Evolutionary conservation across 2,113 vertebrate species (phyloP).

Genomic region (Bubalus kerabau): DNA sequence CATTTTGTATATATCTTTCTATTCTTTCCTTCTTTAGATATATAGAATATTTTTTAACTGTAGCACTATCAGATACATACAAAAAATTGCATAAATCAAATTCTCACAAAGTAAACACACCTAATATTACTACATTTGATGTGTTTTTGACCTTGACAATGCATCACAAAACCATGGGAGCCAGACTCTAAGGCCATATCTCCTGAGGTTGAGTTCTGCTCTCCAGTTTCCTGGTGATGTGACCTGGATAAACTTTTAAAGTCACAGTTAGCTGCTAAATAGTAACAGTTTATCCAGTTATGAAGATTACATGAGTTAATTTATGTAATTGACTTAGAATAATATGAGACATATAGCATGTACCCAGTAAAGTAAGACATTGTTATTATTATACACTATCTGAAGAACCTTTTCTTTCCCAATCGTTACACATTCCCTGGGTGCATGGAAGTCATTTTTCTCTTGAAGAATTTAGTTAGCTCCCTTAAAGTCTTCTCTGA

Average conservation of each 20-base stretch:
- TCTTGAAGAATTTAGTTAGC: not conserved
- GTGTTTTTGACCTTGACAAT: not conserved
- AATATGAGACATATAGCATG: not conserved
- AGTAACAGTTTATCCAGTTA: not conserved
- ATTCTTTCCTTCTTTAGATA: not conserved
- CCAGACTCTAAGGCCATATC: too few species aligned
- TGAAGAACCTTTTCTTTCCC: not conserved
- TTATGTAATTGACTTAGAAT: slow-evolving; percentile 19
- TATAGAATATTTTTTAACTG: not conserved
- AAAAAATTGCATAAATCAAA: not conserved
- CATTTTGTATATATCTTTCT: not conserved
- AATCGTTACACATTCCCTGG: not conserved
- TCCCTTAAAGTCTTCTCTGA: not conserved
- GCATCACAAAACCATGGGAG: accelerated
- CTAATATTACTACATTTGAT: not conserved
- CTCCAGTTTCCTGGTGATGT: not conserved
- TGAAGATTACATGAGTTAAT: not conserved
- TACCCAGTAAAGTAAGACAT: not conserved
- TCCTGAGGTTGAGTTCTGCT: not conserved
- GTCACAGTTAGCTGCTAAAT: not conserved
- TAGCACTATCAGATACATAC: not conserved
- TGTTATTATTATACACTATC: not conserved
- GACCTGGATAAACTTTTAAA: not conserved
- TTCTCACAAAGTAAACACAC: not conserved
- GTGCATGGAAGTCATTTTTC: not conserved